Percentiles rank a stretch among this genome's conserved stretches.
Conservation (phyloP, 2,888 invertebrate genomes). For the Imbricaverruca yamaguchii region DNA sequence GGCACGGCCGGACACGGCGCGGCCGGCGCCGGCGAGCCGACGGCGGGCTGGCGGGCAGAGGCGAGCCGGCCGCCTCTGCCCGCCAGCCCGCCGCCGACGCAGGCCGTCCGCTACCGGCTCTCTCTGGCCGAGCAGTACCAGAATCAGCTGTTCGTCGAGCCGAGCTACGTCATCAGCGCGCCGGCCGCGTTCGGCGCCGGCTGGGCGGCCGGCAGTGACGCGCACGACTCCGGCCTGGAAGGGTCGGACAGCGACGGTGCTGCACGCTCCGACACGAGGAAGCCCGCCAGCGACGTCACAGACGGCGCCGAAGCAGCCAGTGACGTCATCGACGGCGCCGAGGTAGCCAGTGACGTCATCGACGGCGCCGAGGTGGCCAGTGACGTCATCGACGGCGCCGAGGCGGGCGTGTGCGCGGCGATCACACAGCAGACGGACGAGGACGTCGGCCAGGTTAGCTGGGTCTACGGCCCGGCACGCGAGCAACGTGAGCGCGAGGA, state of each 20-base stretch:
- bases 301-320: not conserved
- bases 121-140: constrained; percentile 8
- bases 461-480: not conserved
- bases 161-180: constrained; percentile 1
- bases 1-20: too few species aligned
- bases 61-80: not conserved
- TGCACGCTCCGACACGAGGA: not conserved
- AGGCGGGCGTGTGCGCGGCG: not conserved
- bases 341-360: too few species aligned
- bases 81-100: not conserved
- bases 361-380: too few species aligned
- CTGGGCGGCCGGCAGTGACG: constrained; percentile 10
- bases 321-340: too few species aligned
- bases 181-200: not conserved
- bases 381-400: not conserved
- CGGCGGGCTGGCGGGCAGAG: too few species aligned
- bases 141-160: constrained; percentile 12
- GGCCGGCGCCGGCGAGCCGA: too few species aligned
- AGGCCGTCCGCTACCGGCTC: not conserved
- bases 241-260: not conserved
- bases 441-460: not conserved
- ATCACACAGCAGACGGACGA: not conserved
- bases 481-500: not conserved
- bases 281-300: not conserved
- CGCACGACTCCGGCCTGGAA: constrained; percentile 9